Conservation (phyloP, 2,888 invertebrate genomes). For the Morpho achilles region DNA sequence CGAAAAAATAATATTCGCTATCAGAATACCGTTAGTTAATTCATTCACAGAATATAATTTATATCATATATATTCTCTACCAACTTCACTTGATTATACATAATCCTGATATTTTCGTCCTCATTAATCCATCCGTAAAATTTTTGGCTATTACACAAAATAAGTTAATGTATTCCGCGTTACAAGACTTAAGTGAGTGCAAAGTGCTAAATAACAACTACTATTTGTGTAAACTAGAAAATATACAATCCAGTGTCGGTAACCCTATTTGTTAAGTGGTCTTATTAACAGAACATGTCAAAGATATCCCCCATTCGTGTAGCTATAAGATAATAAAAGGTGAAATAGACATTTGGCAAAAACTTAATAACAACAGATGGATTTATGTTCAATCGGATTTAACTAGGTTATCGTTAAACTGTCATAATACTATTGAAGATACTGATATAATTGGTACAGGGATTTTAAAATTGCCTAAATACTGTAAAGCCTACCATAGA, state of each 20-base stretch:
- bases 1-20: no score
- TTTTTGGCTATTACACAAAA: no score
- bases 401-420: constrained; percentile 2
- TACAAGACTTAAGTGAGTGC: constrained; percentile 10
- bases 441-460: background rate
- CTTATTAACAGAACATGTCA: constrained; percentile 4
- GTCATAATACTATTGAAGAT: background rate
- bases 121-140: no score
- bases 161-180: no score
- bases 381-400: constrained; percentile 4
- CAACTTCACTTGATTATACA: no score
- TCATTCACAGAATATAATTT: no score
- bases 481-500: no score
- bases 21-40: no score
- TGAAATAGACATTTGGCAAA: constrained; percentile 6
- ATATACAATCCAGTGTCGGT: constrained; percentile 2
- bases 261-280: constrained; percentile 7
- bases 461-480: background rate
- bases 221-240: constrained; percentile 5
- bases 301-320: no score
- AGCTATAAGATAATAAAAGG: constrained; percentile 1
- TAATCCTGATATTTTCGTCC: no score
- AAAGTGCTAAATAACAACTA: constrained; percentile 4
- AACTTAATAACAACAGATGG: constrained; percentile 1
- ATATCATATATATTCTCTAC: no score